phyloP scores from a whole-genome alignment of 2,797 vertebrate genomes.

The Gymnoscopelus microlampas region DNA sequence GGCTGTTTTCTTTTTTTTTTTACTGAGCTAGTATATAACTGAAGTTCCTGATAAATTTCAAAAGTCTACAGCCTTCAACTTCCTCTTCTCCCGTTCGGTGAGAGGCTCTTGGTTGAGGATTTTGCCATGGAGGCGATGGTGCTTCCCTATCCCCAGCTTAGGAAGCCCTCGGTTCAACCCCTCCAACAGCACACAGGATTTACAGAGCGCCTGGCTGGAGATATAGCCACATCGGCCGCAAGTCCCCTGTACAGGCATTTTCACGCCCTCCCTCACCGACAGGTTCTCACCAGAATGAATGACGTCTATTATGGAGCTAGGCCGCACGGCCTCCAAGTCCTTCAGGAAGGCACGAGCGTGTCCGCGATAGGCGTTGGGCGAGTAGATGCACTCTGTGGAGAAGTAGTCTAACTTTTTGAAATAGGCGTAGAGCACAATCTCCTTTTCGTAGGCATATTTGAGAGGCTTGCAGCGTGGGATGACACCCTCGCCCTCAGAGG shows the following conservation, averaged over 20 bases:
- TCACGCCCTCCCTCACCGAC: slow-evolving; percentile 83
- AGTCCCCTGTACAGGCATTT: slow-evolving; percentile 83
- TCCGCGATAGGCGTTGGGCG: slow-evolving; percentile 92
- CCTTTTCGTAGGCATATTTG: slow-evolving; percentile 92
- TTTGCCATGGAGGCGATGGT: slow-evolving; percentile 83
- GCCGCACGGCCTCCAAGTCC: slow-evolving; percentile 82
- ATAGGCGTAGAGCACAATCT: slow-evolving; percentile 93
- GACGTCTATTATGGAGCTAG: slow-evolving; percentile 88
- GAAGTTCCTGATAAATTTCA: slow-evolving; percentile 49
- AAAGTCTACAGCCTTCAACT: slow-evolving; percentile 78
- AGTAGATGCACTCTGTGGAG: slow-evolving; percentile 91
- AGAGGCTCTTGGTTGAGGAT: slow-evolving; percentile 80
- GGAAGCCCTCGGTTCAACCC: slow-evolving; percentile 89
- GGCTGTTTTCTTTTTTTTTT: neutral
- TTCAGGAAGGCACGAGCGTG: slow-evolving; percentile 88
- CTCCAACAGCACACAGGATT: slow-evolving; percentile 89
- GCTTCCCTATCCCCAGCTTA: slow-evolving; percentile 88
- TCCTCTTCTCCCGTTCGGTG: slow-evolving; percentile 73
- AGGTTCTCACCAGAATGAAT: slow-evolving; percentile 91
- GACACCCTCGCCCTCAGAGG: slow-evolving; percentile 83
- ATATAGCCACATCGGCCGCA: slow-evolving; percentile 89
- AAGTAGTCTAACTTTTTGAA: slow-evolving; percentile 93
- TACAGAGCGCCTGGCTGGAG: slow-evolving; percentile 89
- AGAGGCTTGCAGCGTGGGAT: slow-evolving; percentile 90
- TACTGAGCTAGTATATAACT: neutral